A percentile compares a stretch with the other conserved stretches of the same genome.
These are phyloP conservation scores for Phocoena phocoena DNA, from an alignment of 2,113 vertebrate genomes.

Conservation along the genomic window DNA sequence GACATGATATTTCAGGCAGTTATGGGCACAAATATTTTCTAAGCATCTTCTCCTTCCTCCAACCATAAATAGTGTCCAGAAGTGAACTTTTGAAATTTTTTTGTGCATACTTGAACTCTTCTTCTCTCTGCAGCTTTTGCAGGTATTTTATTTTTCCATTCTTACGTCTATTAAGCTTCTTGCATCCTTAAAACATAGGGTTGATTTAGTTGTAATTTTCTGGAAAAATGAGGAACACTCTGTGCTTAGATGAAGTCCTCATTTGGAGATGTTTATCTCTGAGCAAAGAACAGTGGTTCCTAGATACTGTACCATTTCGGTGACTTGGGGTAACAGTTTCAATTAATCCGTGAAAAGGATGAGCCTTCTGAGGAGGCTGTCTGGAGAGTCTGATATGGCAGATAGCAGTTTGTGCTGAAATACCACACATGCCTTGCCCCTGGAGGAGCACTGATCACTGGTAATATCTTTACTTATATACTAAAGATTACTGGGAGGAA, in stretches of 20 bases:
- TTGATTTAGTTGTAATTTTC: conserved; percentile 22
- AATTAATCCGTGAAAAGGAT: conserved; percentile 26
- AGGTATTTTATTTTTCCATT: background rate
- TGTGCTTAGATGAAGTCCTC: conserved; percentile 15
- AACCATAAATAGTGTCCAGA: background rate
- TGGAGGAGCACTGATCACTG: background rate
- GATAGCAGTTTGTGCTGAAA: conserved; percentile 25
- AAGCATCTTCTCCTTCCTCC: background rate
- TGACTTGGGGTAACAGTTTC: conserved; percentile 31
- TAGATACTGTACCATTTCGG: conserved; percentile 19
- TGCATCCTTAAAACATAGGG: background rate
- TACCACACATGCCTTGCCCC: background rate
- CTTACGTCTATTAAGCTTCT: conserved; percentile 4
- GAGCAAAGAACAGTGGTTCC: conserved; percentile 32
- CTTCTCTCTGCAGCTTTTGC: background rate
- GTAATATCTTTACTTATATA: background rate
- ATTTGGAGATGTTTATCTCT: conserved; percentile 48
- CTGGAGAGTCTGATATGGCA: conserved; percentile 27
- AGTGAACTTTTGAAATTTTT: background rate
- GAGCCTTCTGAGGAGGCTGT: conserved; percentile 17
- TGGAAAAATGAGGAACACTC: background rate
- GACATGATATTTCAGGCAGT: background rate
- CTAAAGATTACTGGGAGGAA: conserved; percentile 20
- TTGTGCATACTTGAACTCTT: background rate
- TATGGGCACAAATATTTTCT: conserved; percentile 16